phyloP scores from a whole-genome alignment of 2,888 invertebrate species.

The Ptycholaimellus sp. region DNA sequence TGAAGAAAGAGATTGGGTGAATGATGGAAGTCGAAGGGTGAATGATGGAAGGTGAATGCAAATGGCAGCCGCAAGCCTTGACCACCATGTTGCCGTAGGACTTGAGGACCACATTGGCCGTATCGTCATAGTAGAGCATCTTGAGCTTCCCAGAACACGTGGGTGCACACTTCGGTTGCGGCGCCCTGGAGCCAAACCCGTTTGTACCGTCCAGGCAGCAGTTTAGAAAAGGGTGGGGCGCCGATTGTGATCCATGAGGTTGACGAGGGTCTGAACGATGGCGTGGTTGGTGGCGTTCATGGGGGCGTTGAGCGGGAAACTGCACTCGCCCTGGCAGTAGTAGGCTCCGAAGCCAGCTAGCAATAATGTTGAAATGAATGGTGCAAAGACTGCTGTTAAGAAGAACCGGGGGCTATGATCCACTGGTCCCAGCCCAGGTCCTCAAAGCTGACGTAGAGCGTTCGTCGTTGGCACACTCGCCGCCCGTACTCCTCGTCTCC shows the following conservation, averaged over 20 bases:
- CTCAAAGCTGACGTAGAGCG: slow-evolving; percentile 65
- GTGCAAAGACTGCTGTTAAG: no score
- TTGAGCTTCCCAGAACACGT: slow-evolving; percentile 60
- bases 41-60: no score
- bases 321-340: slow-evolving; percentile 73
- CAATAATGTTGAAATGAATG: no score
- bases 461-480: slow-evolving; percentile 58
- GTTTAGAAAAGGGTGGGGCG: no score
- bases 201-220: no score
- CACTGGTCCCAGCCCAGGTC: slow-evolving; percentile 29
- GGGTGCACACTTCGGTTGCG: slow-evolving; percentile 74
- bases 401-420: no score
- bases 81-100: slow-evolving; percentile 91
- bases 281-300: slow-evolving; percentile 89
- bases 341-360: slow-evolving; percentile 69
- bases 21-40: no score
- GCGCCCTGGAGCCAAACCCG: slow-evolving; percentile 31
- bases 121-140: slow-evolving; percentile 65
- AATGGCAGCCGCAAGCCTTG: slow-evolving; percentile 84
- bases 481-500: no score
- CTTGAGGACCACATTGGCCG: slow-evolving; percentile 64
- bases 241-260: slow-evolving; percentile 8
- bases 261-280: slow-evolving; percentile 40
- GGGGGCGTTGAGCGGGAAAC: slow-evolving; percentile 66
- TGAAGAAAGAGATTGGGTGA: no score